phyloP scores from a whole-genome alignment of 2,888 invertebrate species.

The Omphaloscelis lunosa region DNA sequence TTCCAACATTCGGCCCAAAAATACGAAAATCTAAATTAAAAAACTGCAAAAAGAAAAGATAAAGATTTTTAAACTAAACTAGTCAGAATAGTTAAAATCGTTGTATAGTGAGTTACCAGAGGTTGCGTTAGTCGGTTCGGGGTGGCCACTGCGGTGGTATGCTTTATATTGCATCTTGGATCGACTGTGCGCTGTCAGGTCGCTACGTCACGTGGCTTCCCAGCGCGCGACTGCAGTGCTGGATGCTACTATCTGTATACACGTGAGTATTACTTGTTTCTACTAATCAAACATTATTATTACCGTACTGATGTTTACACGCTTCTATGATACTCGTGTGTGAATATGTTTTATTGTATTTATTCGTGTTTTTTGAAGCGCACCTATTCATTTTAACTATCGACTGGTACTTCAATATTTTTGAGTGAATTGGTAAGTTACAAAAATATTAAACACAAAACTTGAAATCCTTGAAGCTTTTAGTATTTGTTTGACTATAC shows the following conservation, averaged over 20 bases:
- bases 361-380: slow-evolving; percentile 4
- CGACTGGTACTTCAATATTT: neutral
- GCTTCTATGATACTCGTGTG: slow-evolving; percentile 16
- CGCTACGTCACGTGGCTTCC: slow-evolving; percentile 91
- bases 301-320: slow-evolving; percentile 25
- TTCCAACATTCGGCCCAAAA: slow-evolving; percentile 73
- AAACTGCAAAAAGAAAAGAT: slow-evolving; percentile 20
- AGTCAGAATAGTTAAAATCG: slow-evolving; percentile 82
- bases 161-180: slow-evolving; percentile 90
- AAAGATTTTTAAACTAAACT: slow-evolving; percentile 74
- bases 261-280: slow-evolving; percentile 88
- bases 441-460: neutral
- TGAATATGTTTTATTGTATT: slow-evolving; percentile 23
- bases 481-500: neutral
- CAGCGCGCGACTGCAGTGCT: slow-evolving; percentile 91
- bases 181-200: slow-evolving; percentile 91
- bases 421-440: neutral
- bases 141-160: slow-evolving; percentile 89
- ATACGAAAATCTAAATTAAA: slow-evolving; percentile 65
- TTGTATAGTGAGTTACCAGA: slow-evolving; percentile 85
- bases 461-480: neutral
- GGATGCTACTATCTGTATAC: slow-evolving; percentile 93
- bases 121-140: slow-evolving; percentile 76
- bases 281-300: slow-evolving; percentile 51
- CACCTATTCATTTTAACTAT: neutral